These are phyloP conservation scores for Icerya purchasi DNA, from an alignment of 2,888 invertebrate genomes.

Conservation along the genomic window DNA sequence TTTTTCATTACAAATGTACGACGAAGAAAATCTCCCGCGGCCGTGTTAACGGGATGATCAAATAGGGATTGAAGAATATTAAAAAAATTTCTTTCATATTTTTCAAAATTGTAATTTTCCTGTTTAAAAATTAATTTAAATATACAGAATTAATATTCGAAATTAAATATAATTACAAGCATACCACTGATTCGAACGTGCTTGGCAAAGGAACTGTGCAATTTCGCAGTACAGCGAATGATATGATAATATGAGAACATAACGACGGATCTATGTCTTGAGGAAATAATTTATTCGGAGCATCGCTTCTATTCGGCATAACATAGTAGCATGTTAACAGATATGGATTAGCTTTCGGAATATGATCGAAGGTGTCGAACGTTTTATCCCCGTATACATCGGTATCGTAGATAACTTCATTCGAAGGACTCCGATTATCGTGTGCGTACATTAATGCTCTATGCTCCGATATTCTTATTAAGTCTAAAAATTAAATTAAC, in stretches of 20 bases:
- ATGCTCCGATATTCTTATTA: slow-evolving; percentile 6
- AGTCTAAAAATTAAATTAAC: slow-evolving; percentile 4
- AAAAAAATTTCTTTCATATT: too few species aligned
- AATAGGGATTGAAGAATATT: too few species aligned
- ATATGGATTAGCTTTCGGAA: slow-evolving; percentile 14
- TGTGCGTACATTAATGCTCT: slow-evolving; percentile 4
- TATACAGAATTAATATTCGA: neutral
- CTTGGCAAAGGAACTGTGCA: slow-evolving; percentile 12
- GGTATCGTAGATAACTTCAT: neutral
- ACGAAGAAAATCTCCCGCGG: too few species aligned
- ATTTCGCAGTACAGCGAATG: slow-evolving; percentile 37
- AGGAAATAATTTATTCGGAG: slow-evolving; percentile 29
- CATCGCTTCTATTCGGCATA: slow-evolving; percentile 27
- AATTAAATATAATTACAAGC: neutral
- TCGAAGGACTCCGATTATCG: neutral
- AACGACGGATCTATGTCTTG: slow-evolving; percentile 41
- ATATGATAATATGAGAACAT: slow-evolving; percentile 66
- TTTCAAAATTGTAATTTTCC: too few species aligned
- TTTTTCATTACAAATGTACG: too few species aligned
- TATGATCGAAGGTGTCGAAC: slow-evolving; percentile 8
- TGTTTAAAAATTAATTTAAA: neutral
- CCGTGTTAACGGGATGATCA: too few species aligned
- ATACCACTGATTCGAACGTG: slow-evolving; percentile 10
- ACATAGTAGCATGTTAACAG: slow-evolving; percentile 48
- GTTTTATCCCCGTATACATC: neutral